Percentiles rank a stretch among this genome's conserved stretches.
These are phyloP conservation scores for Platycheirus rosarum DNA, from an alignment of 2,888 invertebrate species.

Conservation along the genomic window DNA sequence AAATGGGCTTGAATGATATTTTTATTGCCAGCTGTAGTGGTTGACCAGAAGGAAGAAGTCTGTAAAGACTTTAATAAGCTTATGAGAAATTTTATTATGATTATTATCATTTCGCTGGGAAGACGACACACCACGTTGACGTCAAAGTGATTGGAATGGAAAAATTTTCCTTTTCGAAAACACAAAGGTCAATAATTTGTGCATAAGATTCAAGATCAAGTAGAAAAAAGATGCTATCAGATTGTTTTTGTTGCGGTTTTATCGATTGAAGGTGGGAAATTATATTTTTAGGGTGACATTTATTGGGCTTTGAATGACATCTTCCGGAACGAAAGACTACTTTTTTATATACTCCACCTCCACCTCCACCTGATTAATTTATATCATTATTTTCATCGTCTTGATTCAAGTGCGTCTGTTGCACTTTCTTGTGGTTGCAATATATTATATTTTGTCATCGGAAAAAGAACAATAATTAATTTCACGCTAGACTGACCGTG, in stretches of 20 bases:
- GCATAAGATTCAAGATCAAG: constrained; percentile 44
- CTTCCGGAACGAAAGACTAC: neutral
- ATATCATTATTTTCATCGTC: neutral
- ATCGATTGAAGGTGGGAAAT: constrained; percentile 26
- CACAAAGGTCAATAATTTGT: constrained; percentile 48
- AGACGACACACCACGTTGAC: constrained; percentile 37
- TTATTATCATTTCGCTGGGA: neutral
- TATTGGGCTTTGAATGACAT: constrained; percentile 13
- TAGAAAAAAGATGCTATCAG: neutral
- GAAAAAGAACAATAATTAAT: constrained; percentile 16
- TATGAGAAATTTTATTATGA: constrained; percentile 39
- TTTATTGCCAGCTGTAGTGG: constrained; percentile 56
- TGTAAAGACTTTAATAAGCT: constrained; percentile 21
- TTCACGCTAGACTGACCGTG: constrained; percentile 15
- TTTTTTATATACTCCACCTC: no score
- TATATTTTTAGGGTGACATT: constrained; percentile 13
- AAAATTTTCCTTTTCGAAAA: constrained; percentile 44
- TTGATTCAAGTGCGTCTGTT: constrained; percentile 26
- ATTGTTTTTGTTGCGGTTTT: constrained; percentile 2
- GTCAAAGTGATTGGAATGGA: constrained; percentile 60
- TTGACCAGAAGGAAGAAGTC: constrained; percentile 22
- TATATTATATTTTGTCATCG: constrained; percentile 2
- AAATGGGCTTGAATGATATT: constrained; percentile 54
- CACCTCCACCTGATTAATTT: constrained; percentile 11
- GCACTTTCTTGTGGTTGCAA: constrained; percentile 31